Conservation (phyloP, 30 jellyfish, hydroid and myxozoan genomes). For the Nemopilema nomurai region DNA sequence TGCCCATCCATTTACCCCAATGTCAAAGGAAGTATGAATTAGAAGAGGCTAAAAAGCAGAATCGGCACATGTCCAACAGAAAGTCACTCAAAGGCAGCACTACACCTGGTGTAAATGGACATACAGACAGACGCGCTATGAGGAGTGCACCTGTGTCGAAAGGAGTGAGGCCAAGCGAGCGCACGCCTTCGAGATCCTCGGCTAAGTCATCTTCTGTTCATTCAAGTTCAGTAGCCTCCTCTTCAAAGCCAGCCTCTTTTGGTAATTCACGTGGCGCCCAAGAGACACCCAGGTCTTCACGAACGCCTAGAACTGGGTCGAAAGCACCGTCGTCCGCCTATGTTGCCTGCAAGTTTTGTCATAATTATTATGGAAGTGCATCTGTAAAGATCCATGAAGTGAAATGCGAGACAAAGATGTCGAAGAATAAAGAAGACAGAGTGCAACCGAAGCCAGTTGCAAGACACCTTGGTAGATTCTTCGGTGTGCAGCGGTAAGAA, state of each 20-base stretch:
- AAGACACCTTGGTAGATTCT: conserved; percentile 24
- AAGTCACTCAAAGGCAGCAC: neutral
- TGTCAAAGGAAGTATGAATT: conserved; percentile 50
- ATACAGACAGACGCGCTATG: neutral
- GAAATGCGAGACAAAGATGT: conserved; percentile 52
- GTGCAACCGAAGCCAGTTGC: neutral
- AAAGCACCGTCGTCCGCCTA: conserved; percentile 15
- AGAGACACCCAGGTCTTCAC: neutral
- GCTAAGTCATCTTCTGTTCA: neutral
- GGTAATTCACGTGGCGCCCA: neutral
- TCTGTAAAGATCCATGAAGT: conserved; percentile 66
- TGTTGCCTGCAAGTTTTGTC: conserved; percentile 54
- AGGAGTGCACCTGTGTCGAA: neutral
- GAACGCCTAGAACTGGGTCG: conserved; percentile 2
- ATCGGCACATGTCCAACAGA: neutral
- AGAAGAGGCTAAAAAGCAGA: conserved; percentile 20
- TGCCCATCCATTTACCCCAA: conserved; percentile 75
- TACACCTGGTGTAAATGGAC: conserved; percentile 1
- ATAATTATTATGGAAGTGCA: conserved; percentile 72
- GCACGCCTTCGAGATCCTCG: neutral
- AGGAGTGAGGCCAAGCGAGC: neutral
- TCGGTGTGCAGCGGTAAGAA: conserved; percentile 7
- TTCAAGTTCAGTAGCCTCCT: neutral
- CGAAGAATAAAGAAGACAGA: conserved; percentile 21
- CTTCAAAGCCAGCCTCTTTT: neutral